Evolutionary conservation across 2,888 invertebrate genomes (phyloP), one percentile per base, ranked within the genome.

Genomic region (Chironomus riparius): DNA sequence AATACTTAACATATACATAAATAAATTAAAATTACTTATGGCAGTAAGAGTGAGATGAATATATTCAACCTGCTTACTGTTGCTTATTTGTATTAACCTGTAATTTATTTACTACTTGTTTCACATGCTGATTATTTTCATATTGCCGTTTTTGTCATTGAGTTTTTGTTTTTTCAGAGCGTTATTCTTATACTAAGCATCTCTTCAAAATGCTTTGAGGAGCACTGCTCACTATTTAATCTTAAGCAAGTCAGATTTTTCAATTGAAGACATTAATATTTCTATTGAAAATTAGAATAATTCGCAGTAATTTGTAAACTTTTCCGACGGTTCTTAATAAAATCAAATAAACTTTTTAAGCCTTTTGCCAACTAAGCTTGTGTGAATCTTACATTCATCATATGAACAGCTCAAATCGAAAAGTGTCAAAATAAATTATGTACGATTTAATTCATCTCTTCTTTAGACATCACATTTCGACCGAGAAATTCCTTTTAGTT

Each of bases 61-160:
- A 69, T 47, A 69, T 13, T n/a, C 22, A 68, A 13, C 22, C 38
- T n/a, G 38, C 22, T 47, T 56, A 38, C 56, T 56, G n/a, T 15
- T 56, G 15, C n/a, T 47, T 69, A 38, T 38, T 38, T 69, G 15
- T 69, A 28, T 28, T 74, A 68, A 74, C 68, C 68, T 74, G 74
- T 74, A 62, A 73, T 70, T 50, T 50, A 15, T 6, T 56, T 18
- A 56, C 18, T 18, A 10, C 56, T 56, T 56, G 18, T 18, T 18
- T 56, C 48, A 13, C 7, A 22, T 48, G 12, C 13, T 69, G 2
- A 65, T 68, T 0, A 18, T 7, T 15, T 56, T 56, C 50, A 13
- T 28, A 7, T 65, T 47, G 21, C 65, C 24, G 18, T 73, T 38
- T 3, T 38, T 38, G 38, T 38, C 38, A 38, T 38, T 38, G 28